Evolutionary conservation across 2,888 invertebrate species (phyloP).

Genomic region (Caenorhabditis japonica): DNA sequence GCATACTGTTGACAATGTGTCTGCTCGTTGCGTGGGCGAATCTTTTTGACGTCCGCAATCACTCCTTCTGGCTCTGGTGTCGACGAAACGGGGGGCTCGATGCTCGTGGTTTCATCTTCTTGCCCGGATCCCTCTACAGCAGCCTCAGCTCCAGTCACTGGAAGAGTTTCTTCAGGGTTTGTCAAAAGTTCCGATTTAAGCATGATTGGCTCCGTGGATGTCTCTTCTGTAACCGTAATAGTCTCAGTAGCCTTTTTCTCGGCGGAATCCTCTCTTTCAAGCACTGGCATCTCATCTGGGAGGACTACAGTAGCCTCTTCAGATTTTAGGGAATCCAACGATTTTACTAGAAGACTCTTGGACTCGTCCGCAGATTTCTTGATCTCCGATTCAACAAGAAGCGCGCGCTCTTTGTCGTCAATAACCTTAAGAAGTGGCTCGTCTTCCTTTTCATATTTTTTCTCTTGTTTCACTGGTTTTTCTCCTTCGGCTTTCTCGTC

Average conservation of each 20-base stretch:
- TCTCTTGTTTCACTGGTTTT: slow-evolving; percentile 15
- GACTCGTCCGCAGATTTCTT: slow-evolving; percentile 36
- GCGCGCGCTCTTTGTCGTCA: slow-evolving; percentile 25
- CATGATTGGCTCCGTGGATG: background rate
- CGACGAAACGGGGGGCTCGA: background rate
- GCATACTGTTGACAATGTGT: slow-evolving; percentile 57
- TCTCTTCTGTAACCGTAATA: slow-evolving; percentile 2
- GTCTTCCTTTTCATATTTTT: slow-evolving; percentile 5
- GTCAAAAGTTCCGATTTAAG: slow-evolving; percentile 30
- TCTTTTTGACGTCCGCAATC: slow-evolving; percentile 40
- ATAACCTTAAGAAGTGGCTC: background rate
- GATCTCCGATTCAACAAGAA: slow-evolving; percentile 35
- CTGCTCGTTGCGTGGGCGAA: slow-evolving; percentile 48
- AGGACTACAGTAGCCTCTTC: slow-evolving; percentile 19
- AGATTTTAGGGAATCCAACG: slow-evolving; percentile 14
- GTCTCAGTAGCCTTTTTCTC: slow-evolving; percentile 36
- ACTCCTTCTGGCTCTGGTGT: slow-evolving; percentile 4
- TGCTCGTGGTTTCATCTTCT: slow-evolving; percentile 27
- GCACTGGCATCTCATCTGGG: slow-evolving; percentile 28
- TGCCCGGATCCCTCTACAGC: slow-evolving; percentile 49
- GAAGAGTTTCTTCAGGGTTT: slow-evolving; percentile 35
- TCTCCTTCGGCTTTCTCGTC: slow-evolving; percentile 10
- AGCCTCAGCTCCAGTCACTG: slow-evolving; percentile 10
- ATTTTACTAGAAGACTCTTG: slow-evolving; percentile 4
- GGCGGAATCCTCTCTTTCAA: slow-evolving; percentile 37